These are phyloP conservation scores for Eupithecia abbreviata DNA, from an alignment of 2,888 invertebrate species.

Conservation along the genomic window DNA sequence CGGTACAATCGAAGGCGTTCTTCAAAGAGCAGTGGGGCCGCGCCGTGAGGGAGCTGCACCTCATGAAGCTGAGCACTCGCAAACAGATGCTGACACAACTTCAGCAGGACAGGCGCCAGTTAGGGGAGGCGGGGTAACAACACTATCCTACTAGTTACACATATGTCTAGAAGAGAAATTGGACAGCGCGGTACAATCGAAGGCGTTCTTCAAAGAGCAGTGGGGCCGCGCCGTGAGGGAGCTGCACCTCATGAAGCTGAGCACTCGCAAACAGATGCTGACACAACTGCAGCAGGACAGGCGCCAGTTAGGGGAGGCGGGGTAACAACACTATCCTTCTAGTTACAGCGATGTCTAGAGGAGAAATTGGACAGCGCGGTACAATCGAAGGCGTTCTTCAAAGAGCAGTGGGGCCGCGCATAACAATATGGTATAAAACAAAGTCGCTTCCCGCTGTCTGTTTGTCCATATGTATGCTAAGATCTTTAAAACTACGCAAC, in stretches of 20 bases:
- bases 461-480: no score
- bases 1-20: conserved; percentile 87
- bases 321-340: conserved; percentile 40
- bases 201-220: conserved; percentile 89
- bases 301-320: conserved; percentile 57
- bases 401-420: conserved; percentile 88
- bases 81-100: conserved; percentile 79
- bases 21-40: conserved; percentile 90
- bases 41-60: conserved; percentile 87
- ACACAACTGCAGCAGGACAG: conserved; percentile 76
- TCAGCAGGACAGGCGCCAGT: conserved; percentile 67
- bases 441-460: no score
- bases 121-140: conserved; percentile 56
- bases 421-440: no score
- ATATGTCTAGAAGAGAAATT: conserved; percentile 85
- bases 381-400: conserved; percentile 89
- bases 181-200: conserved; percentile 85
- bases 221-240: conserved; percentile 88
- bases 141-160: no score
- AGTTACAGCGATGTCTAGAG: conserved; percentile 71
- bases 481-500: no score
- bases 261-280: conserved; percentile 80
- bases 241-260: conserved; percentile 85
- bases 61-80: conserved; percentile 82
- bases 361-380: conserved; percentile 86